Base-by-base conservation (phyloP, 2,113 vertebrate genomes). In the Atherinomorus stipes region DNA sequence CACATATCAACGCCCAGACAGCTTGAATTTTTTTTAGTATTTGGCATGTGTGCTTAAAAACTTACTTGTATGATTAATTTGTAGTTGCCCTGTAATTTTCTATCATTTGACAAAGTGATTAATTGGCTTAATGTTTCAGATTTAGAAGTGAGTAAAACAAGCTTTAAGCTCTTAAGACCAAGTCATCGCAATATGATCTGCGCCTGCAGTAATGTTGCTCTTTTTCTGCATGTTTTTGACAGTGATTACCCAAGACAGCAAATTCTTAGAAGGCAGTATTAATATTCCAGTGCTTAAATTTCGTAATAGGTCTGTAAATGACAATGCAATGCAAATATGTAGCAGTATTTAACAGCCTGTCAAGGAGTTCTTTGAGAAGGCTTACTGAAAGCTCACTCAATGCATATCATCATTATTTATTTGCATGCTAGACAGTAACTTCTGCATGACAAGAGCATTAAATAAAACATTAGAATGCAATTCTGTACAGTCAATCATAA, bases 301-400 rank as follows among this genome's bases (percentile, higher is more conserved):
- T 13, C 34, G 57, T 26, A 62, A 37, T 49, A 60, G 0, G 18
- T 45, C 47, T 66, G 23, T 22, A 62, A 38, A 65, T 38, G n/a
- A 28, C 34, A 26, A 25, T 72, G 13, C 15, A 60, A 66, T 37
- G 23, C 64, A 74, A 31, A 71, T 18, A 58, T 53, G 22, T 31
- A 56, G 25, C 42, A 44, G 15, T 16, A 22, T 0, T 11, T 22
- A 50, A 54, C 38, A 53, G 0, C 4, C 21, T n/a, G 9, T 16
- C 2, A 15, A 53, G 25, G 21, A 40, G 2, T 13, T 38, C 7
- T 22, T 2, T 6, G 21, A 37, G 10, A 54, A 18, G 21, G 21
- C 31, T 22, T 34, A 34, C 45, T 59, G 25, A 51, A 59, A 3
- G 34, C 44, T 47, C 18, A 19, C 16, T 47, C 9, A n/a, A 15